A percentile compares a stretch with the other conserved stretches of the same genome.
Conservation (phyloP, 1,140 invertebrate species). For the Stratiolaelaps scimitus region DNA sequence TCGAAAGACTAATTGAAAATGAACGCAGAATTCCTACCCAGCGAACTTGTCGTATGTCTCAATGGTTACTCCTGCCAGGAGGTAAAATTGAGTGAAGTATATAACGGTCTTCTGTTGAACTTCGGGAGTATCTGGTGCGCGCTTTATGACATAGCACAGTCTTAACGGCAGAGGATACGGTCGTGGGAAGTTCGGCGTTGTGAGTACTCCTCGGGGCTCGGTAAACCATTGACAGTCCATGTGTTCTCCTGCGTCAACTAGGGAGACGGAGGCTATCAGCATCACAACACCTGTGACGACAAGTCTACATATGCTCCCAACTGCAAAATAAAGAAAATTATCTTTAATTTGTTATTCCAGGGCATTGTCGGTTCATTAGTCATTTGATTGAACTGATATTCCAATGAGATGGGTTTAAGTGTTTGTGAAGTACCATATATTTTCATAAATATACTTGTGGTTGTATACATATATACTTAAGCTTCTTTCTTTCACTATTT, state of each 20-base stretch:
- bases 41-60: conserved; percentile 61
- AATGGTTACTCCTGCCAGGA: conserved; percentile 55
- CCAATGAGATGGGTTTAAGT: too few species aligned
- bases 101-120: conserved; percentile 53
- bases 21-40: conserved; percentile 28
- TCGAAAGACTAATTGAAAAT: too few species aligned
- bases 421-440: too few species aligned
- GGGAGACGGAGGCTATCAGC: background rate
- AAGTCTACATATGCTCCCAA: too few species aligned
- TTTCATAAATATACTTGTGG: too few species aligned
- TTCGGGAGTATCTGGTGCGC: conserved; percentile 38
- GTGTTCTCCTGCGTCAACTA: background rate
- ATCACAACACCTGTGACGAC: background rate
- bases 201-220: conserved; percentile 46
- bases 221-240: conserved; percentile 21
- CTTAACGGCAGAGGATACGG: conserved; percentile 62
- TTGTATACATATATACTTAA: too few species aligned
- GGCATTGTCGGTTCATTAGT: too few species aligned
- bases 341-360: too few species aligned
- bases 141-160: conserved; percentile 73
- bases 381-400: too few species aligned
- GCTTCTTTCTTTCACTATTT: too few species aligned
- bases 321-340: too few species aligned
- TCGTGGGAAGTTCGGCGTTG: conserved; percentile 66
- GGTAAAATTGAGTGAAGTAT: conserved; percentile 74